phyloP scores from a whole-genome alignment of 2,888 invertebrate genomes.

The Cylindroiulus punctatus region DNA sequence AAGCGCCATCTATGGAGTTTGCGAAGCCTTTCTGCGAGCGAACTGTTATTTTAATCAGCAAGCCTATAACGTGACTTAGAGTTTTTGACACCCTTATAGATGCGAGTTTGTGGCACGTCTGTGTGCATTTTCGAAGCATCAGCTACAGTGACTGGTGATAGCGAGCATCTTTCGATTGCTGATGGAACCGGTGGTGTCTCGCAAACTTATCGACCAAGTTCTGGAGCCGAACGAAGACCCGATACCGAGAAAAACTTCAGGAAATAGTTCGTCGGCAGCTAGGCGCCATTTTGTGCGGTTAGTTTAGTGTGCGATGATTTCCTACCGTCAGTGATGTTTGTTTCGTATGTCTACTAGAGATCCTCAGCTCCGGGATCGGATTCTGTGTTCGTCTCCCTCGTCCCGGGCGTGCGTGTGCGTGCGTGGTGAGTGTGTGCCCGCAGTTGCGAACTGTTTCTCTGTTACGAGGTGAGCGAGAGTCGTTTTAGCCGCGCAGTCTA shows the following conservation, averaged over 20 bases:
- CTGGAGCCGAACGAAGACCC: neutral
- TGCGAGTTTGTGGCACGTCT: neutral
- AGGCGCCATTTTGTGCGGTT: constrained; percentile 32
- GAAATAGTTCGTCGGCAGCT: constrained; percentile 14
- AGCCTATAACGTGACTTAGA: too few relatives aligned
- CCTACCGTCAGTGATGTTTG: constrained; percentile 23
- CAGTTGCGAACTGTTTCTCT: neutral
- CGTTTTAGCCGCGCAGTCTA: neutral
- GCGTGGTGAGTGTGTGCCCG: neutral
- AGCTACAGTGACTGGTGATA: neutral
- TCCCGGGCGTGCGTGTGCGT: neutral
- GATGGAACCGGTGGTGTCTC: neutral
- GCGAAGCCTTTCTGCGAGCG: neutral
- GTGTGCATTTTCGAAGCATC: neutral
- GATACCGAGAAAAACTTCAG: neutral
- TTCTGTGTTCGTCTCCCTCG: constrained; percentile 14
- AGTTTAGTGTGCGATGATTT: neutral
- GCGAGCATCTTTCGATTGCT: neutral
- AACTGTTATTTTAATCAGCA: neutral
- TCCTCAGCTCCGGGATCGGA: neutral
- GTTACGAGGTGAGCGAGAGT: neutral
- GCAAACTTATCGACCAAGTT: neutral
- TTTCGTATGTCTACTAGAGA: neutral
- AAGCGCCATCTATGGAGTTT: neutral
- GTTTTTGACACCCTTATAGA: too few relatives aligned